A percentile compares a stretch with the other conserved stretches of the same genome.
Evolutionary conservation across 2,797 vertebrate genomes (phyloP).

Genomic region (Rhinichthys osculus): DNA sequence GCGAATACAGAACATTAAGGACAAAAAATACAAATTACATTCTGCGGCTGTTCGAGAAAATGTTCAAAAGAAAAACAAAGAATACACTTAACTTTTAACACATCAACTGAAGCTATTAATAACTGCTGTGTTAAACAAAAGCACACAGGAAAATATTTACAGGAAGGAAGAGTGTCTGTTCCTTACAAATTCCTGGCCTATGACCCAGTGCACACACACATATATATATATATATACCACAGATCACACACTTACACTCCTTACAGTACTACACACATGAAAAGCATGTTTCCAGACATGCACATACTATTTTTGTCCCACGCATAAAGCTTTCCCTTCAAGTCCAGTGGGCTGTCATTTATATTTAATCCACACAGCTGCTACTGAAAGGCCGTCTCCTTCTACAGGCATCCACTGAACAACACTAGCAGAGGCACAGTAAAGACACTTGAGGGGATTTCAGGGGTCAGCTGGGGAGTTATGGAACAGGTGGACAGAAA

Average conservation of each 20-base stretch:
- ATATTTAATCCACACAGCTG: conserved; percentile 81
- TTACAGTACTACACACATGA: conserved; percentile 35
- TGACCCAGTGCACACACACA: conserved; percentile 62
- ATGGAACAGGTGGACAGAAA: conserved; percentile 45
- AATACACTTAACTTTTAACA: background rate
- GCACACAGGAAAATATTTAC: conserved; percentile 70
- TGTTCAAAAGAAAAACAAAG: background rate
- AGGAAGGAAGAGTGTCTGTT: conserved; percentile 75
- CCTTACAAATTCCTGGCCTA: conserved; percentile 65
- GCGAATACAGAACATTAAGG: background rate
- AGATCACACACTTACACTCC: conserved; percentile 30
- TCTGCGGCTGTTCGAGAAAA: background rate
- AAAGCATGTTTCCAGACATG: conserved; percentile 33
- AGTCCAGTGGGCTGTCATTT: conserved; percentile 66
- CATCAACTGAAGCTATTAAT: conserved; percentile 66
- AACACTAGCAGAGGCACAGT: conserved; percentile 32
- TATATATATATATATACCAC: background rate
- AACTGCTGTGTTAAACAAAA: conserved; percentile 73
- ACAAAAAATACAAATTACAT: background rate
- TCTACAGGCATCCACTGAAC: conserved; percentile 71
- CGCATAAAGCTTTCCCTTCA: conserved; percentile 53
- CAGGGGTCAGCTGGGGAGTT: conserved; percentile 1
- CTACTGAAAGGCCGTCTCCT: conserved; percentile 72
- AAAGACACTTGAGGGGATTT: conserved; percentile 38
- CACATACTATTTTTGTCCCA: conserved; percentile 43